Percentiles rank a stretch among this genome's conserved stretches.
phyloP scores from a whole-genome alignment of 2,888 invertebrate species.

The Scrobipalpa costella region DNA sequence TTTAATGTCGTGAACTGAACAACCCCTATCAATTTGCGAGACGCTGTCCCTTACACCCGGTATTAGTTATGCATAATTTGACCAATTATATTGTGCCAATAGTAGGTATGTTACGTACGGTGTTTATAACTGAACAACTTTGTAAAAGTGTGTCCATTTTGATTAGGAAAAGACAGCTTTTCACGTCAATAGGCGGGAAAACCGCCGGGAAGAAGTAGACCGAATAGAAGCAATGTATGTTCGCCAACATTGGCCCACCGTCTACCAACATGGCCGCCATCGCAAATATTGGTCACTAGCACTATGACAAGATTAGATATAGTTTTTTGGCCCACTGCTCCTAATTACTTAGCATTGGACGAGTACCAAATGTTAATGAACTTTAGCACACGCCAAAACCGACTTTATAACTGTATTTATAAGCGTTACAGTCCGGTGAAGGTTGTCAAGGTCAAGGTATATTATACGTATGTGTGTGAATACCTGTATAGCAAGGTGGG shows the following conservation, averaged over 20 bases:
- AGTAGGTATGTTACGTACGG: too few relatives aligned
- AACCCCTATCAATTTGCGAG: too few relatives aligned
- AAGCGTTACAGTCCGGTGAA: conserved; percentile 48
- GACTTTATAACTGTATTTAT: conserved; percentile 48
- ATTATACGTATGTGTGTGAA: neutral
- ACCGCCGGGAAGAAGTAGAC: too few relatives aligned
- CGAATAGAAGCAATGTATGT: neutral
- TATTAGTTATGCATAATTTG: too few relatives aligned
- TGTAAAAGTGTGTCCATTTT: too few relatives aligned
- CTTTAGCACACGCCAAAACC: conserved; percentile 55
- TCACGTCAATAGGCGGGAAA: too few relatives aligned
- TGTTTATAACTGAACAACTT: too few relatives aligned
- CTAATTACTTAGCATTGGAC: conserved; percentile 73
- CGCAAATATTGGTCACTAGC: conserved; percentile 42
- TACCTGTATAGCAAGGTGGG: neutral
- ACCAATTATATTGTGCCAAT: too few relatives aligned
- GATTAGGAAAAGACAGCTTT: too few relatives aligned
- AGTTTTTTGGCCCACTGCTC: conserved; percentile 72
- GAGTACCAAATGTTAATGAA: conserved; percentile 71
- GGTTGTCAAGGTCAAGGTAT: conserved; percentile 64
- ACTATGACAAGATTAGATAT: conserved; percentile 46
- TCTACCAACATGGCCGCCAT: neutral
- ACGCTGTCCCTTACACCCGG: too few relatives aligned
- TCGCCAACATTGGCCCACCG: neutral
- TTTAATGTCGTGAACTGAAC: too few relatives aligned